Base-by-base conservation (phyloP, 1,140 invertebrate genomes). In the Cherax quadricarinatus region DNA sequence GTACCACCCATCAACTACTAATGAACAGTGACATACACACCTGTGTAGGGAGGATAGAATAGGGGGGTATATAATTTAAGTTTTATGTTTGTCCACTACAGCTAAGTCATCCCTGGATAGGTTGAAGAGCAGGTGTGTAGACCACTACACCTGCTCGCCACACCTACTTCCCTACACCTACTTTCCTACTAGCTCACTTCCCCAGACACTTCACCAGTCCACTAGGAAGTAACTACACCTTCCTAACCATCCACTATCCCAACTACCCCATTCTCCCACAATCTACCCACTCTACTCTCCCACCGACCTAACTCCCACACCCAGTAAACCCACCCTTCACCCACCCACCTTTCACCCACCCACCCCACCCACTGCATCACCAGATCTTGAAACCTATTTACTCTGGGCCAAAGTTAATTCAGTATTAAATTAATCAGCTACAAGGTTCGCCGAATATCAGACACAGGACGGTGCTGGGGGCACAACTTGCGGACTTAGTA, bases 381-480 rank as follows among this genome's bases (percentile, higher is more conserved):
- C 89, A 90, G 89, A 85, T 90, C 89, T 90, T 90, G 89, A 85
- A 90, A 90, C 82, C 89, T 90, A 90, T 90, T 90, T 90, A 90
- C 89, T 90, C 81, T 84, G 70, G 81, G 82, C 81, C 89, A 90
- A 90, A 90, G 89, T 90, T 90, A 90, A 90, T 90, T 90, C 89
- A 62, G 89, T 90, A 90, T 90, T 90, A 90, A 90, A 90, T 90
- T 90, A 90, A 90, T 90, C 89, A 90, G 89, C 89, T 84, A 90
- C 89, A 85, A 90, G 89, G 89, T 90, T 75, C 62, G 89, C 81
- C 81, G 89, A 90, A 85, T 90, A 90, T 90, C 89, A 90, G 89
- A 90, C 82, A 90, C 89, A 90, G 89, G 73, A 53, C 53, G 89
- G 81, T 62, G 89, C 89, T 90, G 89, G 81, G 81, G 89, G 82